Base-by-base conservation (phyloP, 2,113 vertebrate species). In the Oncorhynchus nerka region DNA sequence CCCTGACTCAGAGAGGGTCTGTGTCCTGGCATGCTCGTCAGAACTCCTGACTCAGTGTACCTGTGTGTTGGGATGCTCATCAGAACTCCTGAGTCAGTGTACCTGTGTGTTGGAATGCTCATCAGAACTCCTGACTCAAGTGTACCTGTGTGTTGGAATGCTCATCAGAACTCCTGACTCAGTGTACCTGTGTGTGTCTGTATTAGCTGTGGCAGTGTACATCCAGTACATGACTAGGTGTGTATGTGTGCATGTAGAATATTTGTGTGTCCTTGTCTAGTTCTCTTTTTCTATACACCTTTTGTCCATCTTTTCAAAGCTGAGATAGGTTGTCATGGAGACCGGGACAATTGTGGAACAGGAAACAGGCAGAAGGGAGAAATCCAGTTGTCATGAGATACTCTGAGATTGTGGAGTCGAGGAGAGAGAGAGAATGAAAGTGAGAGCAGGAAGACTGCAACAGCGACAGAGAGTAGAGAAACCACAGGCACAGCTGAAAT, bases 301-400 rank as follows among this genome's bases (percentile, higher is more conserved):
- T 92, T 91, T 91, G 86, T 91, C 73, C 77, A 67, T 79, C 70
- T 81, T 85, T 90, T 74, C 78, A 79, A 86, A 86, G 85, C 74
- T 82, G 78, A 87, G 68, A 82, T 57, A 79, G 85, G 91, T 92
- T 91, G 88, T 90, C 87, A 92, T 91, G 89, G 90, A 83, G 87
- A 94, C 90, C 65, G 76, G 80, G 74, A 87, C 89, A 84, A 82
- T 90, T 86, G 79, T 85, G 82, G 68, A 88, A 84, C 85, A 85
- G 71, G 76, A 82, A 85, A 76, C 13, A 80, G 79, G 80, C 49
- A 81, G 83, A 86, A 83, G 72, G 83, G 83, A 88, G 70, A 89
- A 87, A 84, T 82, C 74, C 87, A 77, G 80, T 87, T 85, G 82
- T 89, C 79, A 78, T 73, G 19, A 68, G 67, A 34, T 68, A 68